These are phyloP conservation scores for Pseudococcus jackbeardsleyi DNA, from an alignment of 2,888 invertebrate genomes.

Conservation along the genomic window DNA sequence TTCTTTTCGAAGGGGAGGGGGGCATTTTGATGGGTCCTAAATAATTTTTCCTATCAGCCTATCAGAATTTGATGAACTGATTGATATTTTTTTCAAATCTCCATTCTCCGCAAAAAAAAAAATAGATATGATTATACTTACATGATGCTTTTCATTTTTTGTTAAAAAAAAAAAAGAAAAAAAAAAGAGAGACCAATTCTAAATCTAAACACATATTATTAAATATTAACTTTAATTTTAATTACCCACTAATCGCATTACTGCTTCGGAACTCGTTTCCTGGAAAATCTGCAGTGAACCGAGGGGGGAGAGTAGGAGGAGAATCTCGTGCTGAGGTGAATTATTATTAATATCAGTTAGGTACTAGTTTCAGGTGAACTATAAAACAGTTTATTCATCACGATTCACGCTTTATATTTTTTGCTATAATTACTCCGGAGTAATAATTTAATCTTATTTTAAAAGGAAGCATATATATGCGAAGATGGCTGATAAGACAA, in stretches of 20 bases:
- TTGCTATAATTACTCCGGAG: constrained; percentile 27
- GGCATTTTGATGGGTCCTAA: too few relatives aligned
- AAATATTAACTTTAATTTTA: neutral
- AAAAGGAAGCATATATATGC: neutral
- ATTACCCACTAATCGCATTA: neutral
- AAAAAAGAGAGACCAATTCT: too few relatives aligned
- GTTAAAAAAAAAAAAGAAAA: neutral
- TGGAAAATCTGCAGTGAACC: neutral
- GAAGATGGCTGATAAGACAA: constrained; percentile 32
- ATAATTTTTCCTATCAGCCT: too few relatives aligned
- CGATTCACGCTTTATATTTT: constrained; percentile 37
- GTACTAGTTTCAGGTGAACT: neutral
- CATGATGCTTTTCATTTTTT: neutral
- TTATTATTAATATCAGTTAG: neutral
- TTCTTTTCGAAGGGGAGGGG: too few relatives aligned
- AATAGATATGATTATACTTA: too few relatives aligned
- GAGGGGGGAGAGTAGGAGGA: neutral
- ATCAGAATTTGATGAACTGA: too few relatives aligned
- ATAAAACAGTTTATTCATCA: constrained; percentile 34
- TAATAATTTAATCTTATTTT: constrained; percentile 29
- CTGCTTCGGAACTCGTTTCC: neutral
- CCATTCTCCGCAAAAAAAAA: too few relatives aligned
- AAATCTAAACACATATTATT: too few relatives aligned
- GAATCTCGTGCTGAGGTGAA: neutral
- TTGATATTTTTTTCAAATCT: too few relatives aligned